Evolutionary conservation across 2,888 invertebrate genomes (phyloP), one percentile per base, ranked within the genome.

Genomic region (Xestia sexstrigata): DNA sequence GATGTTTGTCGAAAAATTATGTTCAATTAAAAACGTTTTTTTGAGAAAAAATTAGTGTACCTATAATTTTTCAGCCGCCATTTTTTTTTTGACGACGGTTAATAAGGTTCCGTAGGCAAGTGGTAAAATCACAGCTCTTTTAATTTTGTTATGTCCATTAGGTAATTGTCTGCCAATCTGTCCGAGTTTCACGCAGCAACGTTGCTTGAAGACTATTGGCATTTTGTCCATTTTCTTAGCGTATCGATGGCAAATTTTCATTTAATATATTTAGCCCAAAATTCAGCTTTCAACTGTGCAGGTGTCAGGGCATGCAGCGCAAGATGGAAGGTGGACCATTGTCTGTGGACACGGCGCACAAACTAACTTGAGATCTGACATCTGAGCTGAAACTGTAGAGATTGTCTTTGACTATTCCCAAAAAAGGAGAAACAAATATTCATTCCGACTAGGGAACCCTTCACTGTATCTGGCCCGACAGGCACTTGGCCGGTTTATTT

Each of bases 1-100:
- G 85, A 85, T 81, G 75, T 85, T 85, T 85, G 42, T 70, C 70
- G 70, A 49, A 66, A 78, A 85, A 81, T 81, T 85, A 81, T 49
- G 70, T 70, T 55, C 82, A 82, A 82, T 70, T 75, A 82, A 35
- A 68, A 85, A 65, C 11, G 30, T 30, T 69, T 76, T 58, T 81
- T 65, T 63, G 30, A 35, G 20, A 65, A 69, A 80, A 70, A 58
- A 49, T 20, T 20, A 39, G 42, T 15, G 20, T 66, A n/a, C n/a
- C n/a, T n/a, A 55, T 55, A 52, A 69, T 45, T 63, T 81, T n/a
- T 0, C 15, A n/a, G n/a, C 11, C 39, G 63, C 47, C 47, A 35
- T 26, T 83, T 45, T 63, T n/a, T 60, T 66, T 60, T 39, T 20
- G 13, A 2, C 1, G 20, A 0, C 42, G 4, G 13, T 49, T 66